Conservation (phyloP, 2,888 invertebrate genomes). For the Phragmatobia fuliginosa region DNA sequence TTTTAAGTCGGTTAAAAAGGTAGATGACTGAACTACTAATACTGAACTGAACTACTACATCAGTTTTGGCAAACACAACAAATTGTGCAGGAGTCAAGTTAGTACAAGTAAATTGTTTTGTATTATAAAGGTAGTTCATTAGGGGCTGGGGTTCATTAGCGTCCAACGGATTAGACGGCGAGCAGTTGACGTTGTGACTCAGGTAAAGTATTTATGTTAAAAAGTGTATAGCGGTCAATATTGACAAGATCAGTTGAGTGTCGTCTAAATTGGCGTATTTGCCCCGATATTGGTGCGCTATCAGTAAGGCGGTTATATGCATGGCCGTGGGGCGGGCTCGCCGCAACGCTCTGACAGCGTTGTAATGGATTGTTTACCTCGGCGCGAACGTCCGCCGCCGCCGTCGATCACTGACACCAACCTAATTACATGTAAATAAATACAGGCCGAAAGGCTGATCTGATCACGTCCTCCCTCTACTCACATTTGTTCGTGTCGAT, state of each 20-base stretch:
- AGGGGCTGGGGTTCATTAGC: slow-evolving; percentile 27
- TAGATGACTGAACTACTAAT: no score
- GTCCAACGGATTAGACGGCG: slow-evolving; percentile 13
- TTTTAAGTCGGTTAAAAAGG: no score
- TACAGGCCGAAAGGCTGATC: slow-evolving; percentile 64
- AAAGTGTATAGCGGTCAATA: slow-evolving; percentile 68
- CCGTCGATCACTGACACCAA: slow-evolving; percentile 80
- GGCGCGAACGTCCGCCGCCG: slow-evolving; percentile 71
- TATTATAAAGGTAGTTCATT: slow-evolving; percentile 35
- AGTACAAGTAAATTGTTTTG: slow-evolving; percentile 23
- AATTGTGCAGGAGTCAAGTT: slow-evolving; percentile 21
- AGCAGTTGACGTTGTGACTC: slow-evolving; percentile 15
- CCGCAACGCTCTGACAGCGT: slow-evolving; percentile 66
- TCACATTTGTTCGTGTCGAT: slow-evolving; percentile 49
- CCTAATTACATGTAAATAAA: slow-evolving; percentile 85
- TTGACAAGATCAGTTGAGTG: slow-evolving; percentile 62
- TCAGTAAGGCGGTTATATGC: slow-evolving; percentile 66
- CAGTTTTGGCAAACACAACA: slow-evolving; percentile 22
- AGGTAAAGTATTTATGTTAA: slow-evolving; percentile 49
- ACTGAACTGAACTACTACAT: slow-evolving; percentile 14
- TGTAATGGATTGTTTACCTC: slow-evolving; percentile 81
- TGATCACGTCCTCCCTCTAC: slow-evolving; percentile 42
- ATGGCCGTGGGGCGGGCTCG: slow-evolving; percentile 53
- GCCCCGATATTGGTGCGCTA: slow-evolving; percentile 67
- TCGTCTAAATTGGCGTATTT: slow-evolving; percentile 74